Percentiles rank a stretch among this genome's conserved stretches.
Evolutionary conservation across 2,888 invertebrate genomes (phyloP).

Genomic region (Drosophila rellima): DNA sequence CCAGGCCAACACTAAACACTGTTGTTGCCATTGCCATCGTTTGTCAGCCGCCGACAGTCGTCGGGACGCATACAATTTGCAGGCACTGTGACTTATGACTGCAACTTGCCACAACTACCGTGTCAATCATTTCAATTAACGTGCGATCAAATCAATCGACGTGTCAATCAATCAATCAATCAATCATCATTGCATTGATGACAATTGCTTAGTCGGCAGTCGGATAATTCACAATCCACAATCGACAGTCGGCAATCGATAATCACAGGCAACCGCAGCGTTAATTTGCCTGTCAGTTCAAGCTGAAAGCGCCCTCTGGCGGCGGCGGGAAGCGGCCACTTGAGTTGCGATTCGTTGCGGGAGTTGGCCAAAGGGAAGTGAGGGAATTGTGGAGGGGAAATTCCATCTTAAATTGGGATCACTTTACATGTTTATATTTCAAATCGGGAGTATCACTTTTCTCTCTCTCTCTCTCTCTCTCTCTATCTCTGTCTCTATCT

Average conservation of each 20-base stretch:
- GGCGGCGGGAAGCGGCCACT: neutral
- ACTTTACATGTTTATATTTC: neutral
- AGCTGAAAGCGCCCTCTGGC: slow-evolving; percentile 3
- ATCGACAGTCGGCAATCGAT: slow-evolving; percentile 26
- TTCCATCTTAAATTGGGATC: neutral
- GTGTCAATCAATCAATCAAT: slow-evolving; percentile 64
- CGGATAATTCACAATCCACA: slow-evolving; percentile 11
- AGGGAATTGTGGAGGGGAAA: neutral
- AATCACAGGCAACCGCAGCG: slow-evolving; percentile 19
- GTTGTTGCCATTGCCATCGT: slow-evolving; percentile 38
- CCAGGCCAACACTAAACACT: neutral
- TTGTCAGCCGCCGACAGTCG: slow-evolving; percentile 37
- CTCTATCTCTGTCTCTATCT: neutral
- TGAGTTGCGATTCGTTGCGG: too few relatives aligned
- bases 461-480: neutral
- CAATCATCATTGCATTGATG: slow-evolving; percentile 49
- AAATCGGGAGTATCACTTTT: neutral
- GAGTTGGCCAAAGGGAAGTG: too few relatives aligned
- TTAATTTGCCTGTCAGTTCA: slow-evolving; percentile 23
- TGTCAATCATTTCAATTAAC: slow-evolving; percentile 80
- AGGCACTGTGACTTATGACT: slow-evolving; percentile 35
- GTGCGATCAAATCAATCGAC: slow-evolving; percentile 79
- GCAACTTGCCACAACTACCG: slow-evolving; percentile 32
- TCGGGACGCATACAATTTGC: slow-evolving; percentile 13
- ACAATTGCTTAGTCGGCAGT: slow-evolving; percentile 25